phyloP scores from a whole-genome alignment of 2,113 vertebrate species.

The Brachirus orientalis region DNA sequence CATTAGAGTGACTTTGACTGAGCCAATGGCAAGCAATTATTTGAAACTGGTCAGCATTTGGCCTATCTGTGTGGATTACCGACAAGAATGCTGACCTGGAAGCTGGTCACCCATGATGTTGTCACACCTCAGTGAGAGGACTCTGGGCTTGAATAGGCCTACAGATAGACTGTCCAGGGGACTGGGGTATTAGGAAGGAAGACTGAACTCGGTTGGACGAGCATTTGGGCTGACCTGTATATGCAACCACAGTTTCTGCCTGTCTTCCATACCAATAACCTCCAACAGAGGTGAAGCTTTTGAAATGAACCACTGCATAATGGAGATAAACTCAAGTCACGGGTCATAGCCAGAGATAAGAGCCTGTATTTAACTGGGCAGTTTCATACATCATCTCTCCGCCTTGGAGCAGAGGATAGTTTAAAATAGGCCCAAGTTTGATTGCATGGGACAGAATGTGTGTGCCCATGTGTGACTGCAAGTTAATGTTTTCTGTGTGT shows the following conservation, averaged over 20 bases:
- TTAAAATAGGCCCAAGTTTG: conserved; percentile 57
- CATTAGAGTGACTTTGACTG: conserved; percentile 54
- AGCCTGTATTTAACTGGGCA: conserved; percentile 57
- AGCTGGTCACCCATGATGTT: conserved; percentile 59
- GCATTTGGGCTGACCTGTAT: conserved; percentile 50
- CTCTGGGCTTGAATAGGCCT: conserved; percentile 32
- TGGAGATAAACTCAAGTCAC: conserved; percentile 69
- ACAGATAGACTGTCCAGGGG: conserved; percentile 42
- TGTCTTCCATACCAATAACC: conserved; percentile 65
- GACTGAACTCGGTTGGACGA: conserved; percentile 51
- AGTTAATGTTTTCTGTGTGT: conserved; percentile 56
- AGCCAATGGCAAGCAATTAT: conserved; percentile 62
- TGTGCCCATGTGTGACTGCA: conserved; percentile 62
- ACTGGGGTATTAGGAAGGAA: conserved; percentile 34
- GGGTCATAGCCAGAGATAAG: conserved; percentile 64
- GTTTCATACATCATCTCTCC: conserved; percentile 61
- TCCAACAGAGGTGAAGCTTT: conserved; percentile 66
- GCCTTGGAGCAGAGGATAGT: conserved; percentile 46
- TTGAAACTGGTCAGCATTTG: conserved; percentile 67
- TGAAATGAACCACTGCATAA: conserved; percentile 63
- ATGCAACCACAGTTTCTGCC: conserved; percentile 50
- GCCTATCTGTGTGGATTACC: conserved; percentile 70
- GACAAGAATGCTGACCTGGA: conserved; percentile 69
- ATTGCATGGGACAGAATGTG: conserved; percentile 62
- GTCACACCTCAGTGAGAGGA: conserved; percentile 66